Percentiles rank a stretch among this genome's conserved stretches.
Conservation (phyloP, 2,113 vertebrate species). For the Dipodomys ordii region DNA sequence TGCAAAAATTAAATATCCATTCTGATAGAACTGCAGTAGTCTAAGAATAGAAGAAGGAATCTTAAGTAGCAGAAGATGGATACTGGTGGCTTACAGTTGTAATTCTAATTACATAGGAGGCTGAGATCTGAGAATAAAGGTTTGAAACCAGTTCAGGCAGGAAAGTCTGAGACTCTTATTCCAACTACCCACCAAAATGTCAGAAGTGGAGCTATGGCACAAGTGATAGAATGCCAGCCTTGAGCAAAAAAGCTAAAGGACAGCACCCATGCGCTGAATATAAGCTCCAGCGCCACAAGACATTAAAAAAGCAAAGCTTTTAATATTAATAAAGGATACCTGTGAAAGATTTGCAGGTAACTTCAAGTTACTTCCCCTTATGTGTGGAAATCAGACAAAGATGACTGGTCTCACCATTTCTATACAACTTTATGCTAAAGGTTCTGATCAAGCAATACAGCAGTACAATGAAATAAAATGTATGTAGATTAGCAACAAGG, state of each 20-base stretch:
- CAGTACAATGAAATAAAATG: background rate
- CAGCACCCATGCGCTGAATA: no score
- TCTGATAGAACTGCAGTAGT: background rate
- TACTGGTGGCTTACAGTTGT: no score
- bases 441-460: background rate
- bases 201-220: no score
- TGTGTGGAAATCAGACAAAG: background rate
- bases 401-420: background rate
- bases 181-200: no score
- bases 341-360: background rate
- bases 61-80: background rate
- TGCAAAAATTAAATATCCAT: background rate
- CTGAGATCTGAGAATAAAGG: no score
- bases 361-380: background rate
- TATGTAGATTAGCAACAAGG: background rate
- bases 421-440: background rate
- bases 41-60: background rate
- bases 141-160: no score
- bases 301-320: background rate
- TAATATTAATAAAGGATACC: background rate
- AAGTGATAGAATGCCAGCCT: no score
- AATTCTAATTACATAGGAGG: no score
- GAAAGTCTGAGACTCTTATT: no score
- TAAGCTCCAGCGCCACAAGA: no score
- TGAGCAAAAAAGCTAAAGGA: no score